A percentile compares a stretch with the other conserved stretches of the same genome.
These are phyloP conservation scores for Drymonia ruficornis DNA, from an alignment of 2,888 invertebrate genomes.

Conservation along the genomic window DNA sequence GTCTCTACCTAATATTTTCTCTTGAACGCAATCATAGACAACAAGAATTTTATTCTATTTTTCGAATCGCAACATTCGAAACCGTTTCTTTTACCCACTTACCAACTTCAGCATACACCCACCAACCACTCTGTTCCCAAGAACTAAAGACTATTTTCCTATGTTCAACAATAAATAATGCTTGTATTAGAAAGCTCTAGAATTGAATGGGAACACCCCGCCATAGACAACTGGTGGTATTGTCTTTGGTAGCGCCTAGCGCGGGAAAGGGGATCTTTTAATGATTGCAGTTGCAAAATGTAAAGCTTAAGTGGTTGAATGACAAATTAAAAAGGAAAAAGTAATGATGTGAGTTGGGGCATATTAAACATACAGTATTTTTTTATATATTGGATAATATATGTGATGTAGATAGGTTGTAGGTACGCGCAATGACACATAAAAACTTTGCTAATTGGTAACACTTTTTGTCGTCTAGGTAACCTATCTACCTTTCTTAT, in stretches of 20 bases:
- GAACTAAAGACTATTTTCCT: constrained; percentile 7
- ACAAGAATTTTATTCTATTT: constrained; percentile 30
- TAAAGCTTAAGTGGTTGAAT: constrained; percentile 61
- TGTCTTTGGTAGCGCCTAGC: constrained; percentile 44
- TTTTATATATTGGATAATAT: neutral
- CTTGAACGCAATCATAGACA: neutral
- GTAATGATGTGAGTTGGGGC: constrained; percentile 19
- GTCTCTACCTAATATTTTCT: too few relatives aligned
- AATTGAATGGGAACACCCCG: constrained; percentile 46
- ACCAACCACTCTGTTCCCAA: neutral
- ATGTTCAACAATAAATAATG: neutral
- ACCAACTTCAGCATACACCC: constrained; percentile 15
- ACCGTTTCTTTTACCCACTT: constrained; percentile 26
- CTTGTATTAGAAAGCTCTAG: constrained; percentile 38
- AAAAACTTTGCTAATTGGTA: too few relatives aligned
- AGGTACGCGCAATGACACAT: too few relatives aligned
- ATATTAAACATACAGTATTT: neutral
- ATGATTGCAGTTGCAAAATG: constrained; percentile 54
- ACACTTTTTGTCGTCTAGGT: too few relatives aligned
- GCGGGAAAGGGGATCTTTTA: constrained; percentile 48
- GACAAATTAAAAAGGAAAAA: constrained; percentile 59
- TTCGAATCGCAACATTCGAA: constrained; percentile 38
- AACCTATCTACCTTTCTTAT: too few relatives aligned
- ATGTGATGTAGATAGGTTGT: too few relatives aligned
- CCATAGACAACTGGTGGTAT: constrained; percentile 47